Conservation (phyloP, 1,140 invertebrate genomes). For the Babylonia areolata region DNA sequence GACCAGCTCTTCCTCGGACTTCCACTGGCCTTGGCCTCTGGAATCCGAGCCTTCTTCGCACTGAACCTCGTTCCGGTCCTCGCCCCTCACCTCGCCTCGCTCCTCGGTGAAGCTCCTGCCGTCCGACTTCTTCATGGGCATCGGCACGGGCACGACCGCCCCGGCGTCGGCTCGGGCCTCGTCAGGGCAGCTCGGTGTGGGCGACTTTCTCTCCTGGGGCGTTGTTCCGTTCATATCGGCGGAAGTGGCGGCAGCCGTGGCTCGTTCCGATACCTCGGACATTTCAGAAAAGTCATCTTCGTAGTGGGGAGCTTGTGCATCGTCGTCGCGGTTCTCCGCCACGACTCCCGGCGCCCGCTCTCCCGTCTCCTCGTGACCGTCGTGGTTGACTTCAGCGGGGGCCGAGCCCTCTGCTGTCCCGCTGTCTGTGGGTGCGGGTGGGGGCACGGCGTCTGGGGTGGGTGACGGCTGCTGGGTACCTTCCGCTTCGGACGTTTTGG, state of each 20-base stretch:
- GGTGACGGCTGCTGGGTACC: background rate
- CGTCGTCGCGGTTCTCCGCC: background rate
- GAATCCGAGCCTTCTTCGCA: background rate
- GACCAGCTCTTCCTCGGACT: conserved; percentile 19
- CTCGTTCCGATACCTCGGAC: background rate
- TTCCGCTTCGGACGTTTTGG: background rate
- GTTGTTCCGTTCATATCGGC: background rate
- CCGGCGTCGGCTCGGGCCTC: conserved; percentile 27
- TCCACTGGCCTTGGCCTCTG: conserved; percentile 17
- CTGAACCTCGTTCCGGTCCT: conserved; percentile 26
- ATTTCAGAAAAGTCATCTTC: conserved; percentile 3
- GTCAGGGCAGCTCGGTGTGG: background rate
- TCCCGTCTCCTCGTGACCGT: background rate
- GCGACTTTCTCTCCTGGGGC: background rate
- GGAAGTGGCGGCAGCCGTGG: background rate
- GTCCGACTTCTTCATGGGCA: background rate
- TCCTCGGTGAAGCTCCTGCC: background rate
- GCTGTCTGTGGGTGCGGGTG: background rate
- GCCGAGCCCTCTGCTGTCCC: background rate
- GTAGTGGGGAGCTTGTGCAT: background rate
- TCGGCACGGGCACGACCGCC: background rate
- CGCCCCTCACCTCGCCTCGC: conserved; percentile 7
- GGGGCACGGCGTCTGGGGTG: background rate
- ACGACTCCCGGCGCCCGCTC: background rate
- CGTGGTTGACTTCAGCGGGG: too few relatives aligned